Percentiles rank a stretch among this genome's conserved stretches.
Conservation (phyloP, 2,113 vertebrate genomes). For the Edolisoma coerulescens region DNA sequence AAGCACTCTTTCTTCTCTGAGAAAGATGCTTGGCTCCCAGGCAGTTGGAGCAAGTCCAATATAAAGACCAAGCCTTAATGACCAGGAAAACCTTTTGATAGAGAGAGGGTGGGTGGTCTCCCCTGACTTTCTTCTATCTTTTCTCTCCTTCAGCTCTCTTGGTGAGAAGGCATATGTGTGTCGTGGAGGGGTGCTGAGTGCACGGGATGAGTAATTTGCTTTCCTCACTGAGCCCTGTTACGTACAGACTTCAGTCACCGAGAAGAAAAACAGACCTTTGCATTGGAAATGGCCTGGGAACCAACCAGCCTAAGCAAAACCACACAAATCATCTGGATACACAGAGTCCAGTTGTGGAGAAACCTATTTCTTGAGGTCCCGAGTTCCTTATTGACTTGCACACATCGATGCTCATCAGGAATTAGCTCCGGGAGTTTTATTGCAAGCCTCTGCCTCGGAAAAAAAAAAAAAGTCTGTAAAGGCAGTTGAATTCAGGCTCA, state of each 20-base stretch:
- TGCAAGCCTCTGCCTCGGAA: background rate
- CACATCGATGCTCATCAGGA: background rate
- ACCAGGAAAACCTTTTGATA: background rate
- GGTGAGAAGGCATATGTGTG: background rate
- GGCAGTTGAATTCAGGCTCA: background rate
- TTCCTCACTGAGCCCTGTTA: background rate
- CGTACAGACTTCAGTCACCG: background rate
- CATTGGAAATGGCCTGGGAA: background rate
- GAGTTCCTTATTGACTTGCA: background rate
- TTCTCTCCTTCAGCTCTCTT: background rate
- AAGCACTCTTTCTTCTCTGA: background rate
- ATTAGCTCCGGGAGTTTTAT: background rate
- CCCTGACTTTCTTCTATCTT: background rate
- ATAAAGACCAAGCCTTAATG: background rate
- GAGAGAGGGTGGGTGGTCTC: background rate
- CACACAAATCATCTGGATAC: background rate
- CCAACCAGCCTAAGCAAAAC: background rate
- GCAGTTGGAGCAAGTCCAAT: background rate
- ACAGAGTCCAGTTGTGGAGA: background rate
- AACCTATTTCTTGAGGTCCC: background rate
- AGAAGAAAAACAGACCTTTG: background rate
- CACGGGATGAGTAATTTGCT: background rate
- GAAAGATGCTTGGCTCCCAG: background rate
- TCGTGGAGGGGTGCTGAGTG: background rate
- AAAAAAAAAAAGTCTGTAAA: background rate